A percentile compares a stretch with the other conserved stretches of the same genome.
phyloP scores from a whole-genome alignment of 2,113 vertebrate genomes.

The Ariopsis seemanni region DNA sequence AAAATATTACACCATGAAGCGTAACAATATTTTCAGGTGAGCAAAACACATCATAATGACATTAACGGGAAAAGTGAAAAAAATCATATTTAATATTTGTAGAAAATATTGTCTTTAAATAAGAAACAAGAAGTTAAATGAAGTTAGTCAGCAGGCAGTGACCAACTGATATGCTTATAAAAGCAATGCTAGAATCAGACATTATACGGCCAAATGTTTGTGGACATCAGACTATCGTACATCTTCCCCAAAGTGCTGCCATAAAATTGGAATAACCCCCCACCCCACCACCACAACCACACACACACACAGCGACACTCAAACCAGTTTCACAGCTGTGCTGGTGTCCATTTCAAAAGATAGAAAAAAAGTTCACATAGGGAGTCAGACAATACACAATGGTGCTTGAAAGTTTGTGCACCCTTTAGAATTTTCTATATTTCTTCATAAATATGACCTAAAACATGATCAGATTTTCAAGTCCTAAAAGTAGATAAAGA shows the following conservation, averaged over 20 bases:
- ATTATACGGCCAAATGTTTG: neutral
- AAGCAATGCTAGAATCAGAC: neutral
- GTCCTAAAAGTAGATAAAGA: too few species aligned
- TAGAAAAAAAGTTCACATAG: slow-evolving; percentile 30
- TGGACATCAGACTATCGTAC: neutral
- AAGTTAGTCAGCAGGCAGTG: neutral
- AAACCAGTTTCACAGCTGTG: neutral
- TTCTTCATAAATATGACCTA: too few species aligned
- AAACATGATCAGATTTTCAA: too few species aligned
- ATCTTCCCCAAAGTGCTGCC: neutral
- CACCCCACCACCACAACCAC: too few species aligned
- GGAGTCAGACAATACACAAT: slow-evolving; percentile 7
- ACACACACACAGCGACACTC: neutral
- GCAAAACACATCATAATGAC: neutral
- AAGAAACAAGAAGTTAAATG: neutral
- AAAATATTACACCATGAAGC: neutral
- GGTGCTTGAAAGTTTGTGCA: too few species aligned
- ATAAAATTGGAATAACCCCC: neutral
- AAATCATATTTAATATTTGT: neutral
- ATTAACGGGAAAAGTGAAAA: neutral
- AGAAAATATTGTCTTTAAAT: too few species aligned
- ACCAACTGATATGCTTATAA: neutral
- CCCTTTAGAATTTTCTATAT: too few species aligned
- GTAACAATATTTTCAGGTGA: neutral
- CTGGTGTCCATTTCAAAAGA: slow-evolving; percentile 7